Conservation (phyloP, 2,797 vertebrate species). For the Melanotaenia parkinsoni region DNA sequence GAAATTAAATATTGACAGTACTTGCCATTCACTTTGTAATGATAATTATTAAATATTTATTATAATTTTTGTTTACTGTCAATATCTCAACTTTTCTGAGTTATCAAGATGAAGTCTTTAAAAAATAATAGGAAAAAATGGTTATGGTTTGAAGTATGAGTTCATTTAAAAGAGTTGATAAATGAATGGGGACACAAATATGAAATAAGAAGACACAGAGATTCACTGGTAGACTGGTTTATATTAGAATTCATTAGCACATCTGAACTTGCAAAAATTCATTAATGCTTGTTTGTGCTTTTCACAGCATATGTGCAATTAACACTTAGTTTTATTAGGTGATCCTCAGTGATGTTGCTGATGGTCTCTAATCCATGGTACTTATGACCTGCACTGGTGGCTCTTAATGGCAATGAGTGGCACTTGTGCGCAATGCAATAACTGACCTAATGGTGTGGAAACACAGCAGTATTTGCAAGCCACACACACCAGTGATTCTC, state of each 20-base stretch:
- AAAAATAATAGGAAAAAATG: not conserved
- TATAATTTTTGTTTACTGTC: not conserved
- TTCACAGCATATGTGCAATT: constrained; percentile 43
- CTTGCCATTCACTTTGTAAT: not conserved
- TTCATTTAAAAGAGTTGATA: not conserved
- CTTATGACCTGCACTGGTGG: constrained; percentile 41
- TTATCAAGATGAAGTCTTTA: not conserved
- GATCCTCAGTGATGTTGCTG: constrained; percentile 42
- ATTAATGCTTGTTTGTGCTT: constrained; percentile 25
- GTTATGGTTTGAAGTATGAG: not conserved
- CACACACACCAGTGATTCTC: constrained; percentile 9
- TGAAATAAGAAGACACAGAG: not conserved
- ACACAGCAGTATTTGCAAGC: constrained; percentile 40
- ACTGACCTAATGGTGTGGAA: constrained; percentile 60
- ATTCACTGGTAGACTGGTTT: constrained; percentile 1
- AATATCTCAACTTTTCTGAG: not conserved
- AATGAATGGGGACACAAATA: not conserved
- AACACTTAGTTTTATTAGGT: constrained; percentile 49
- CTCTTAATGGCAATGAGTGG: constrained; percentile 53
- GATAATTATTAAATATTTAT: not conserved
- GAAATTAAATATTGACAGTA: constrained; percentile 7
- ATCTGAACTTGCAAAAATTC: constrained; percentile 16
- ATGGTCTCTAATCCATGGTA: constrained; percentile 49
- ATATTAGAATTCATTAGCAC: not conserved
- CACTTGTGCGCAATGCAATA: constrained; percentile 55